Conservation (phyloP, 2,888 invertebrate species). For the Agrotis puta region DNA sequence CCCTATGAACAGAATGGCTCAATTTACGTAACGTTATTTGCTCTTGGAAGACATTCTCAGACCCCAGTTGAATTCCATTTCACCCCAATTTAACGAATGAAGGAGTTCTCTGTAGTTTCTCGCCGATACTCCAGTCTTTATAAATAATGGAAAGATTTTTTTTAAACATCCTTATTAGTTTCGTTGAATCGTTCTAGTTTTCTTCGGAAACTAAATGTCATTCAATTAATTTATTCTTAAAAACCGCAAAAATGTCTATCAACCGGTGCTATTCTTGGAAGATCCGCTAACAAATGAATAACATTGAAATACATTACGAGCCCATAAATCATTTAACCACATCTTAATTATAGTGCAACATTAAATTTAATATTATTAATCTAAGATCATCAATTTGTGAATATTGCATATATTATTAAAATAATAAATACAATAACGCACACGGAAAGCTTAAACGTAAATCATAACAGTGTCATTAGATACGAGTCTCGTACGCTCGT, state of each 20-base stretch:
- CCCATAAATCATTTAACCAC: conserved; percentile 44
- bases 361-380: conserved; percentile 33
- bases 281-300: conserved; percentile 21
- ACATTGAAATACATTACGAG: conserved; percentile 25
- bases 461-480: conserved; percentile 78
- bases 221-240: conserved; percentile 17
- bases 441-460: conserved; percentile 76
- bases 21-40: conserved; percentile 46
- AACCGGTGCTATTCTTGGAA: conserved; percentile 13
- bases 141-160: background rate
- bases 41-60: conserved; percentile 37
- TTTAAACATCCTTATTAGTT: background rate
- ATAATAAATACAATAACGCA: conserved; percentile 65
- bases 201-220: conserved; percentile 9
- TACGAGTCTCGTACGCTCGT: conserved; percentile 70
- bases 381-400: conserved; percentile 27
- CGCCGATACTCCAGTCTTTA: background rate
- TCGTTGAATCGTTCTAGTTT: background rate
- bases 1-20: conserved; percentile 34
- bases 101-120: conserved; percentile 23
- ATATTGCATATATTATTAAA: conserved; percentile 40
- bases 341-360: conserved; percentile 44
- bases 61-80: conserved; percentile 33
- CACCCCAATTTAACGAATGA: conserved; percentile 39
- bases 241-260: conserved; percentile 12